phyloP scores from a whole-genome alignment of 2,888 invertebrate species.

The Flabesymbios commensalis region DNA sequence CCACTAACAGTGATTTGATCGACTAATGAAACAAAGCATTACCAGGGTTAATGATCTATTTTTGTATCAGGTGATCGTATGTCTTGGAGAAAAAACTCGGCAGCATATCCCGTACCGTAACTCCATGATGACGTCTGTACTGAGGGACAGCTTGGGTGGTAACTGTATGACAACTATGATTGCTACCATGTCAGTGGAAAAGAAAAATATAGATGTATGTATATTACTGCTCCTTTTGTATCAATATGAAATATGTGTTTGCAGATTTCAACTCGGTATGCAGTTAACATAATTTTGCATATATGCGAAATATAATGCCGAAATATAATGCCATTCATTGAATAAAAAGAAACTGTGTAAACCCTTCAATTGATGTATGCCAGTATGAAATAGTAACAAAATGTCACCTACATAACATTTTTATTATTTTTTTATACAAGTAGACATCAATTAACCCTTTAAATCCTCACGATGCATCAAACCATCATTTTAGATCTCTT shows the following conservation, averaged over 20 bases:
- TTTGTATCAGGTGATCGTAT: constrained; percentile 54
- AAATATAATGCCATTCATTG: too few relatives aligned
- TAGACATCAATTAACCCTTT: too few relatives aligned
- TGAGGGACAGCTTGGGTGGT: constrained; percentile 61
- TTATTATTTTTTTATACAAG: too few relatives aligned
- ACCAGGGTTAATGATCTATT: background rate
- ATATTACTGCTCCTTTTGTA: background rate
- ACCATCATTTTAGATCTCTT: too few relatives aligned
- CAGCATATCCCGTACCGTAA: constrained; percentile 61
- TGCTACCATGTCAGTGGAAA: constrained; percentile 60
- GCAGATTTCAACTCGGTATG: background rate
- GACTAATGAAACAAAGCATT: too few relatives aligned
- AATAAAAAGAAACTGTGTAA: too few relatives aligned
- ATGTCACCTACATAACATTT: too few relatives aligned
- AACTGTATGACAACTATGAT: constrained; percentile 64
- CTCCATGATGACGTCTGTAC: constrained; percentile 62
- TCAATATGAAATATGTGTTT: background rate
- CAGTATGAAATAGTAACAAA: too few relatives aligned
- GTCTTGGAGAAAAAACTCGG: constrained; percentile 57
- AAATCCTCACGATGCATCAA: too few relatives aligned
- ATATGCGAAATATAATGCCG: too few relatives aligned
- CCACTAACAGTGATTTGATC: too few relatives aligned
- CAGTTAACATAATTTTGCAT: background rate
- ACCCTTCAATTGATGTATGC: too few relatives aligned
- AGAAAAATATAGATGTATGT: constrained; percentile 55